Conservation (phyloP, 2,888 invertebrate species). For the Laspeyria flexula region DNA sequence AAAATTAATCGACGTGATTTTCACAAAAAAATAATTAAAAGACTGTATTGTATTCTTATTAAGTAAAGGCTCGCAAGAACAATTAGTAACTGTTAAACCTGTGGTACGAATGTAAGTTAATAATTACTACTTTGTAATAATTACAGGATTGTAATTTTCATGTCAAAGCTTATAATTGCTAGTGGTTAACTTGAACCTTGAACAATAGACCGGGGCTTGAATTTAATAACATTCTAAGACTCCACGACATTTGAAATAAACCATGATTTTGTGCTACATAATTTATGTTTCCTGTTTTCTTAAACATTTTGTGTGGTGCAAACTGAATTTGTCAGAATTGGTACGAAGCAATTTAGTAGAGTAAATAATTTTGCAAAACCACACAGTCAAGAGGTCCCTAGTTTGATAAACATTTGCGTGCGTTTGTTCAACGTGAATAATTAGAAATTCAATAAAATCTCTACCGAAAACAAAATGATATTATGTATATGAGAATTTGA, state of each 20-base stretch:
- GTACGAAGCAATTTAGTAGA: too few relatives aligned
- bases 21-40: too few relatives aligned
- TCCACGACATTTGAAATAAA: constrained; percentile 25
- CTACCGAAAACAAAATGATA: too few relatives aligned
- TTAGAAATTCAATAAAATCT: too few relatives aligned
- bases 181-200: constrained; percentile 7
- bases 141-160: not conserved
- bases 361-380: too few relatives aligned
- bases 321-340: not conserved
- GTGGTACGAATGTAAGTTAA: not conserved
- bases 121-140: not conserved
- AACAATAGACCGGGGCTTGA: constrained; percentile 9
- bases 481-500: too few relatives aligned
- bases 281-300: constrained; percentile 32
- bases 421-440: too few relatives aligned
- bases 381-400: too few relatives aligned
- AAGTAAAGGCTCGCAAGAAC: too few relatives aligned
- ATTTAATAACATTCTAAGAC: constrained; percentile 23
- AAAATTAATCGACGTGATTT: too few relatives aligned
- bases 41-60: too few relatives aligned
- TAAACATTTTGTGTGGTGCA: constrained; percentile 7
- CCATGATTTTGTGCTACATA: constrained; percentile 28
- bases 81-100: not conserved
- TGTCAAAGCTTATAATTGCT: constrained; percentile 2
- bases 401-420: too few relatives aligned